Conservation (phyloP, 2,888 invertebrate genomes). For the Mantis religiosa region DNA sequence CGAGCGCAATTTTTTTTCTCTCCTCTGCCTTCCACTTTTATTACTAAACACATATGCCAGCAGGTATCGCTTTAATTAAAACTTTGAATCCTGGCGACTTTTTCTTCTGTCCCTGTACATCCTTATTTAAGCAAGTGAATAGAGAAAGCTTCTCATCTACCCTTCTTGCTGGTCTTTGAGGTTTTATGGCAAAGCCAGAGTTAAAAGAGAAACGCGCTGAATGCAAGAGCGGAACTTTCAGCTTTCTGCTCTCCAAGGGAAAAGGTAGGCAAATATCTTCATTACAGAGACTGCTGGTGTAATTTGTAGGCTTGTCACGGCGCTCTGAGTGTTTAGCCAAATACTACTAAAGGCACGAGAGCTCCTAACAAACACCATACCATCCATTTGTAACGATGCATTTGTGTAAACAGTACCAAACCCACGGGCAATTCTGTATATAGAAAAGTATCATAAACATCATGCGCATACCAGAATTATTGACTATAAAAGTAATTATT, state of each 20-base stretch:
- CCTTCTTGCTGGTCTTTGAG: slow-evolving; percentile 5
- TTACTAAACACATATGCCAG: background rate
- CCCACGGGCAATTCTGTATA: too few species aligned
- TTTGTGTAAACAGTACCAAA: too few species aligned
- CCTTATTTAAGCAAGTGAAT: slow-evolving; percentile 11
- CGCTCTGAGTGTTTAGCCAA: too few species aligned
- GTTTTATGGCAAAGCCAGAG: background rate
- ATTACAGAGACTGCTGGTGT: background rate
- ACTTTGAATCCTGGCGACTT: background rate
- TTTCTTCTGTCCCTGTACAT: background rate
- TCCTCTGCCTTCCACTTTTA: background rate
- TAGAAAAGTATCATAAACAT: too few species aligned
- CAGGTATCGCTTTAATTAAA: slow-evolving; percentile 14
- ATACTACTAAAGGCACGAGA: too few species aligned
- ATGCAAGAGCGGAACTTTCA: slow-evolving; percentile 5
- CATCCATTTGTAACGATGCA: too few species aligned
- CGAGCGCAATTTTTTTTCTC: background rate
- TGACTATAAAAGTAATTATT: too few species aligned
- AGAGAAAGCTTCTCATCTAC: background rate
- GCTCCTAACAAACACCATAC: too few species aligned
- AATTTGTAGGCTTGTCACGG: background rate
- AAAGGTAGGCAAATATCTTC: background rate
- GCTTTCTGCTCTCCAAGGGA: background rate
- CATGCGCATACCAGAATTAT: too few species aligned
- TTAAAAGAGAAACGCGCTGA: background rate